phyloP scores from a whole-genome alignment of 1,140 invertebrate species.

The Drosophila baimaii region DNA sequence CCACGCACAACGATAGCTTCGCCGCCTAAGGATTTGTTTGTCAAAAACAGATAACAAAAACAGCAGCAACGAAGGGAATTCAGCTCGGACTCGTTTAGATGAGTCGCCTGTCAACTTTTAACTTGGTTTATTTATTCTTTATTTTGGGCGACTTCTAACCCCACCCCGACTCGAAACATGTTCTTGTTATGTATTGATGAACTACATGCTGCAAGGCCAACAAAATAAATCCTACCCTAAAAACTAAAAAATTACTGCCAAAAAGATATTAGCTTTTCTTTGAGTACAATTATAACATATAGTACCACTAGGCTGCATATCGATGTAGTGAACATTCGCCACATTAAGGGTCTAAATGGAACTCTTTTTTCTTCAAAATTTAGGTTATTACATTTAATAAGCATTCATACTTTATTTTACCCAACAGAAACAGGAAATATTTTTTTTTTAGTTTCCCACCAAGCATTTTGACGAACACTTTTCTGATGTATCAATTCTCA shows the following conservation, averaged over 20 bases:
- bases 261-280: neutral
- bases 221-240: neutral
- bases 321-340: too few relatives aligned
- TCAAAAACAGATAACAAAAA: conserved; percentile 74
- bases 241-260: neutral
- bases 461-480: too few relatives aligned
- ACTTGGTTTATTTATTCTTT: conserved; percentile 70
- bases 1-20: conserved; percentile 74
- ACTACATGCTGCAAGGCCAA: neutral
- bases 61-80: conserved; percentile 36
- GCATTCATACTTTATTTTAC: too few relatives aligned
- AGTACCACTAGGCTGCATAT: neutral
- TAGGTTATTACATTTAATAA: too few relatives aligned
- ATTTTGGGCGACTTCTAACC: conserved; percentile 26
- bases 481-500: too few relatives aligned
- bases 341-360: too few relatives aligned
- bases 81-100: conserved; percentile 34
- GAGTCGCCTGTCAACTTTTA: conserved; percentile 61
- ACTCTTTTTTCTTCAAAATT: too few relatives aligned
- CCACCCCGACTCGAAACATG: neutral
- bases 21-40: conserved; percentile 77
- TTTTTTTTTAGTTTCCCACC: too few relatives aligned
- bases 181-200: conserved; percentile 57
- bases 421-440: too few relatives aligned
- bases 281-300: neutral